Base-by-base conservation (phyloP, 2,888 invertebrate species). In the Drosophila setosimentum region DNA sequence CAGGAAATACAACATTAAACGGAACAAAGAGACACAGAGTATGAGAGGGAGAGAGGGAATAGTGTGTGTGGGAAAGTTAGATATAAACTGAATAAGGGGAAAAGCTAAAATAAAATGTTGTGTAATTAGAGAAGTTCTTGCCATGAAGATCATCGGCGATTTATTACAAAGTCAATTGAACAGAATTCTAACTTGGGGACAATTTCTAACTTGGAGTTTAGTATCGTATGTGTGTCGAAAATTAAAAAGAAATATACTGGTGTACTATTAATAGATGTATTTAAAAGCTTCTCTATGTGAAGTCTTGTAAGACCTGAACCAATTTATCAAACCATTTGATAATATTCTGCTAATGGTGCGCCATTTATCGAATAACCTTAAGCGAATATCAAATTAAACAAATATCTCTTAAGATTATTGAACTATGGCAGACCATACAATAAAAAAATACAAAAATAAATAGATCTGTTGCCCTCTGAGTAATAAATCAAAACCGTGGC, bases 1-100 rank as follows among this genome's bases (percentile, higher is more conserved):
- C 50, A 61, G 64, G 13, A 68, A 67, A 32, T 18, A 29, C n/a
- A 32, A 42, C 16, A 62, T 13, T 29, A 45, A 16, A 42, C 57
- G 35, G 49, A 57, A 42, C 33, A 57, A 51, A 30, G 42, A 35
- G 49, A 24, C 21, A 30, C 10, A 21, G 21, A 18, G 16, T 35
- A 42, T 51, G 33, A 32, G 29, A 30, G 33, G 48, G 32, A 27
- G 45, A 5, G 6, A 2, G 29, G 6, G 6, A 57, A 27, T 13
- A 40, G 21, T 13, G 5, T 29, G 21, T 5, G 18, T 16, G 10
- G 30, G 0, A 57, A 42, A 35, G 35, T 37, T 27, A 13, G 2
- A 37, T 27, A n/a, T n/a, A 27, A 54, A 35, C 18, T 24, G 18
- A 3, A 45, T 24, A 45, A 54, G 7, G 18, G 2, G 13, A 16